Evolutionary conservation across 1,140 invertebrate genomes (phyloP).

Genomic region (Drosophila lowei): DNA sequence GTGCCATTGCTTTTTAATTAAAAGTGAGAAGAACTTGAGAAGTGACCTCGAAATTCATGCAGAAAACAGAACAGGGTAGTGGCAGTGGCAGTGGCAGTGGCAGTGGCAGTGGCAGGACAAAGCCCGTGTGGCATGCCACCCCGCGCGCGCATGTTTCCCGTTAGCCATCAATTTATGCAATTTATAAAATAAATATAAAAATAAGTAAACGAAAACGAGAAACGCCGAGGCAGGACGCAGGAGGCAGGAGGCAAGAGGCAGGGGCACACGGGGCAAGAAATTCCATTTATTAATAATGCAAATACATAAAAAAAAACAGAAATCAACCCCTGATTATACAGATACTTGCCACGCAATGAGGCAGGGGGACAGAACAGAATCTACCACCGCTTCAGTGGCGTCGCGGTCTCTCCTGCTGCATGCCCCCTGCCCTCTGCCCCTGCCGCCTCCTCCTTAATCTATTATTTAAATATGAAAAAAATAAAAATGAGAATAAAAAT

Average conservation of each 20-base stretch:
- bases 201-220: conserved; percentile 50
- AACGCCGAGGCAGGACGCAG: conserved; percentile 15
- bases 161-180: conserved; percentile 73
- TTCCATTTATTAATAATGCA: conserved; percentile 75
- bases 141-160: conserved; percentile 47
- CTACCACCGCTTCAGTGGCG: conserved; percentile 46
- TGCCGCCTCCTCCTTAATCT: conserved; percentile 67
- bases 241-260: conserved; percentile 10
- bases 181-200: conserved; percentile 82
- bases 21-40: conserved; percentile 72
- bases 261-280: conserved; percentile 71
- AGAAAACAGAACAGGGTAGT: conserved; percentile 55
- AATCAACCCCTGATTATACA: conserved; percentile 82
- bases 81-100: conserved; percentile 22
- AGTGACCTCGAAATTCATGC: conserved; percentile 44
- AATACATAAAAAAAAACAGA: conserved; percentile 80
- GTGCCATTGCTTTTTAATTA: conserved; percentile 77
- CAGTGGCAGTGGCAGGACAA: conserved; percentile 20
- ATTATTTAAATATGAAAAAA: conserved; percentile 81
- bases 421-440: conserved; percentile 23
- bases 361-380: conserved; percentile 13
- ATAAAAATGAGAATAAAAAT: conserved; percentile 64
- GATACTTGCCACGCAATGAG: conserved; percentile 56
- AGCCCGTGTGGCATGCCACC: conserved; percentile 20
- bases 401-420: conserved; percentile 16